These are phyloP conservation scores for Solea senegalensis DNA, from an alignment of 2,113 vertebrate species.

Conservation along the genomic window DNA sequence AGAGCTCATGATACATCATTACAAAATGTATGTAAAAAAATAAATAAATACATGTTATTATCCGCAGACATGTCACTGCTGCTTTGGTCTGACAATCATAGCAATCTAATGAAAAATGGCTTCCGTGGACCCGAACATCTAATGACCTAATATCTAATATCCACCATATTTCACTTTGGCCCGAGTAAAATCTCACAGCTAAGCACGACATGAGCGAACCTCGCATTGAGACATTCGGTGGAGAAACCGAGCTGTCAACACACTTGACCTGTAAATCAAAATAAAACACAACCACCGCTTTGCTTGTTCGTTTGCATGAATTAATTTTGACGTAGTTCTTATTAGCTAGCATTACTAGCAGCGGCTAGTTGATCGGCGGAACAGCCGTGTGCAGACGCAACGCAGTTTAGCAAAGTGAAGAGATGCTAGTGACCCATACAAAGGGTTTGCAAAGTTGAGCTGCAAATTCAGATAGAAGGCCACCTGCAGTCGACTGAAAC, in stretches of 20 bases:
- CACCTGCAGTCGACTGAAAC: constrained; percentile 20
- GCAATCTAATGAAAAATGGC: constrained; percentile 75
- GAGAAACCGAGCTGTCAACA: not conserved
- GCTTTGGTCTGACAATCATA: constrained; percentile 32
- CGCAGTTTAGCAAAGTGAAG: constrained; percentile 56
- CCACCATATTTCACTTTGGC: constrained; percentile 48
- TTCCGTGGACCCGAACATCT: constrained; percentile 63
- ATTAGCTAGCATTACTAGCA: constrained; percentile 56
- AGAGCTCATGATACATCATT: not conserved
- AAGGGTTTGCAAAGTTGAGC: constrained; percentile 61
- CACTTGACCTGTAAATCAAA: not conserved
- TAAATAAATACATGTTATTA: not conserved
- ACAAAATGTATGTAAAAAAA: not conserved
- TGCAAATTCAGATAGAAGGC: constrained; percentile 33
- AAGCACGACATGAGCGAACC: not conserved
- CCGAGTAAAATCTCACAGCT: constrained; percentile 6
- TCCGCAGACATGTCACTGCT: not conserved
- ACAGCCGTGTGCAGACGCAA: constrained; percentile 43
- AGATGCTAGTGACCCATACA: constrained; percentile 61
- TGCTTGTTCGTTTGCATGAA: constrained; percentile 31
- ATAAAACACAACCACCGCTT: not conserved
- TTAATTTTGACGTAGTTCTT: constrained; percentile 71
- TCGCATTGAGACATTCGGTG: not conserved
- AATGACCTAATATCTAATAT: constrained; percentile 69
- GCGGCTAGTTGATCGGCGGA: constrained; percentile 46